Evolutionary conservation across 2,113 vertebrate genomes (phyloP), one percentile per base, ranked within the genome.

Genomic region (Megaptera novaeangliae): DNA sequence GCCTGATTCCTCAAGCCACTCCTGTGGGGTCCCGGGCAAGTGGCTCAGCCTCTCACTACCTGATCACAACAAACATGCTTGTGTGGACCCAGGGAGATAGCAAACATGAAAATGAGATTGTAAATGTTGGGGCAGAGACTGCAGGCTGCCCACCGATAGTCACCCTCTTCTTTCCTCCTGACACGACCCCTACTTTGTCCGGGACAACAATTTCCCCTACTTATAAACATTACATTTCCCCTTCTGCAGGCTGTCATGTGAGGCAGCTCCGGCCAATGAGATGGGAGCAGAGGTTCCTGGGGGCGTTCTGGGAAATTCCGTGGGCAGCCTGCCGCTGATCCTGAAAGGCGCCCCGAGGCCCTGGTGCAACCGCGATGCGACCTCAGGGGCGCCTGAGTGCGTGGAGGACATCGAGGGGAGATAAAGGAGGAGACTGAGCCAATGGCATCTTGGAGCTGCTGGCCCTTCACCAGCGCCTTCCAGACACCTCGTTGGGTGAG

Each of bases 291-390:
- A 63, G 11, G 12, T n/a, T 69, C 17, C 49, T 49, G 0, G 0
- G 34, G 39, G 49, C 9, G 36, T 29, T 39, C 46, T 88, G 87
- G 86, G 64, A 91, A 63, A 74, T 27, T 61, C 72, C 3, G 14
- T 11, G 31, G 31, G 8, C 34, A 1, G 1, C 1, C 2, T 9
- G 2, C 23, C 41, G 18, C 12, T 18, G 4, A 0, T 27, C 31
- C 18, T 49, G n/a, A 34, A 36, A 27, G 15, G 55, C 7, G 4
- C 31, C 63, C 13, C 0, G 1, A 64, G 31, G 57, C 2, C n/a
- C 13, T 27, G 17, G 39, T 46, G 36, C 34, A n/a, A 13, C 63
- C 2, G 0, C 0, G 0, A 8, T 17, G 25, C n/a, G 64, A 84
- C 31, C 15, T 15, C 36, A 21, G 41, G 25, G 77, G 0, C 1